These are phyloP conservation scores for Drosophila nigrodunni DNA, from an alignment of 1,140 invertebrate genomes.

Conservation along the genomic window DNA sequence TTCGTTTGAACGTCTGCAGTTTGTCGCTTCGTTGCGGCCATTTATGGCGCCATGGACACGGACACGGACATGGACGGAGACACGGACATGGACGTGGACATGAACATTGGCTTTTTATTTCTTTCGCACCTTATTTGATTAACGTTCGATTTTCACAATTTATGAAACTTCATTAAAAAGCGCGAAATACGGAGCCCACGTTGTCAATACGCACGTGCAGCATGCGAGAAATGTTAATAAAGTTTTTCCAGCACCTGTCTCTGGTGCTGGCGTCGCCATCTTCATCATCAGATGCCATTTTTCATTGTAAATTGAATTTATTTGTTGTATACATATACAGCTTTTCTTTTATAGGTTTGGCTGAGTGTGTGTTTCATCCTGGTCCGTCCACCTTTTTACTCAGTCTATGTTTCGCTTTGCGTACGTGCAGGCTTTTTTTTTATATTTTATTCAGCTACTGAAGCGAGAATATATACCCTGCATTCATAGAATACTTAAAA, in stretches of 20 bases:
- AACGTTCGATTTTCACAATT: slow-evolving; percentile 81
- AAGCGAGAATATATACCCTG: slow-evolving; percentile 4
- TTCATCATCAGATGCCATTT: slow-evolving; percentile 79
- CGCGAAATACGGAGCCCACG: slow-evolving; percentile 53
- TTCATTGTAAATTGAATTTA: slow-evolving; percentile 80
- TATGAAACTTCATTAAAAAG: slow-evolving; percentile 80
- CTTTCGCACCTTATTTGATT: slow-evolving; percentile 77
- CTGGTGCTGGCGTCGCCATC: slow-evolving; percentile 56
- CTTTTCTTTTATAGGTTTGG: slow-evolving; percentile 2
- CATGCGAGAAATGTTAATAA: slow-evolving; percentile 82
- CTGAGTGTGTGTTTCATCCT: neutral
- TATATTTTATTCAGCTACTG: slow-evolving; percentile 56
- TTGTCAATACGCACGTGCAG: slow-evolving; percentile 67
- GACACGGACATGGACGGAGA: slow-evolving; percentile 14
- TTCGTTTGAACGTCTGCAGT: slow-evolving; percentile 54
- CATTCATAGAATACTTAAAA: neutral
- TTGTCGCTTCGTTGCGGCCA: slow-evolving; percentile 67
- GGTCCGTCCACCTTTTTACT: neutral
- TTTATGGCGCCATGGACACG: slow-evolving; percentile 62
- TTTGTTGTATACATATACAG: slow-evolving; percentile 45
- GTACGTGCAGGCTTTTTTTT: slow-evolving; percentile 70
- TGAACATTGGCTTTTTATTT: slow-evolving; percentile 38
- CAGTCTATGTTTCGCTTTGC: neutral
- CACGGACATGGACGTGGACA: slow-evolving; percentile 5
- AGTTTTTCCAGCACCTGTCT: slow-evolving; percentile 58